Conservation (phyloP, 2,888 invertebrate species). For the Panzeria rudis region DNA sequence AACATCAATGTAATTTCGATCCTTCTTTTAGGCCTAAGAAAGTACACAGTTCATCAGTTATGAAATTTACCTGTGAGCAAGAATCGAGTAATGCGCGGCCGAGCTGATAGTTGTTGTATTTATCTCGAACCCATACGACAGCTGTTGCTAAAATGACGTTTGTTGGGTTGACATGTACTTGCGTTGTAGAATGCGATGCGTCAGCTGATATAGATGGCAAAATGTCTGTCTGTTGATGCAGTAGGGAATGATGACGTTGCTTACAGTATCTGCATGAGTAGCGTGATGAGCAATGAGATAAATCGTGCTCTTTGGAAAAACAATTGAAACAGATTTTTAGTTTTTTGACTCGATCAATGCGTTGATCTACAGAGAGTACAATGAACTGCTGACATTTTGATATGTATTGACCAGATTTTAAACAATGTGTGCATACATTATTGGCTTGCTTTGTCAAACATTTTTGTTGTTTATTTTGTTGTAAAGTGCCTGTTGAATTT, state of each 20-base stretch:
- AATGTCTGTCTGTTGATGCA: slow-evolving; percentile 21
- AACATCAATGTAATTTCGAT: slow-evolving; percentile 29
- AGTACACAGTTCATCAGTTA: slow-evolving; percentile 34
- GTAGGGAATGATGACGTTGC: slow-evolving; percentile 47
- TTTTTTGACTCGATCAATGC: slow-evolving; percentile 34
- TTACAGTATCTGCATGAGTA: slow-evolving; percentile 51
- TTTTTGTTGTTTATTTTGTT: slow-evolving; percentile 17
- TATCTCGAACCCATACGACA: slow-evolving; percentile 37
- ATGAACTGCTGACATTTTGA: slow-evolving; percentile 34
- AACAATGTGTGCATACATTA: slow-evolving; percentile 27
- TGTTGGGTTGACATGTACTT: background rate
- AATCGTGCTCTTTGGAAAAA: slow-evolving; percentile 27
- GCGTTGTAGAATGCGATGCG: slow-evolving; percentile 1
- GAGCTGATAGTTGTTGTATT: slow-evolving; percentile 18
- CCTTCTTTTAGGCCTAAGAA: slow-evolving; percentile 5
- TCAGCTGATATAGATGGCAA: background rate
- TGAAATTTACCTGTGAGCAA: slow-evolving; percentile 60
- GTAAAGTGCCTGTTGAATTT: background rate
- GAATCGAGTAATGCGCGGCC: slow-evolving; percentile 49
- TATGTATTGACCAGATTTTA: slow-evolving; percentile 29
- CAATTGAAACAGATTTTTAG: slow-evolving; percentile 53
- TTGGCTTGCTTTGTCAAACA: slow-evolving; percentile 4
- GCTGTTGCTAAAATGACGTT: slow-evolving; percentile 56
- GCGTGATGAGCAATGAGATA: slow-evolving; percentile 21
- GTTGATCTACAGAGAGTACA: slow-evolving; percentile 4